Evolutionary conservation across 2,797 vertebrate genomes (phyloP).

Genomic region (Ctenochaetus hawaiiensis): DNA sequence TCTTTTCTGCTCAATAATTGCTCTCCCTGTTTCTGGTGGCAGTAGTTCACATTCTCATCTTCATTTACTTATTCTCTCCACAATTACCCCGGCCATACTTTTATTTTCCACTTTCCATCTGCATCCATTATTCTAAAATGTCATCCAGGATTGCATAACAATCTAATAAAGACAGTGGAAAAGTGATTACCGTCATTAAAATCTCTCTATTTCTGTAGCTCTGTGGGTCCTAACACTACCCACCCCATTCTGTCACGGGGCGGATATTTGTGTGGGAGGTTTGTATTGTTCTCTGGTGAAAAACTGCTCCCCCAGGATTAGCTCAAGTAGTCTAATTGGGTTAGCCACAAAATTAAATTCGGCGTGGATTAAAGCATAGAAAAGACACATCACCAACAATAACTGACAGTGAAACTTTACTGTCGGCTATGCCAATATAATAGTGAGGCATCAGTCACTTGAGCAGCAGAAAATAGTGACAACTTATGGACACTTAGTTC

Average conservation of each 20-base stretch:
- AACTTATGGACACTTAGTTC: conserved; percentile 16
- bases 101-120: conserved; percentile 41
- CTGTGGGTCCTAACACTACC: conserved; percentile 62
- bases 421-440: conserved; percentile 33
- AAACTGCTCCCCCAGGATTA: conserved; percentile 70
- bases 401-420: conserved; percentile 31
- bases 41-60: conserved; percentile 35
- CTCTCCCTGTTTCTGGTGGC: conserved; percentile 21
- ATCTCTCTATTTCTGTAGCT: conserved; percentile 64
- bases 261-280: conserved; percentile 73
- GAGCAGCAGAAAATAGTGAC: conserved; percentile 10
- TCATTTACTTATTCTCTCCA: conserved; percentile 37
- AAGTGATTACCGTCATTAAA: conserved; percentile 70
- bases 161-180: conserved; percentile 74
- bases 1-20: conserved; percentile 40
- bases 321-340: conserved; percentile 69
- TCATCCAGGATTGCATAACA: conserved; percentile 68
- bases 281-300: conserved; percentile 75
- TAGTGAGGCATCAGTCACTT: conserved; percentile 10
- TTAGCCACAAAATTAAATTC: conserved; percentile 66
- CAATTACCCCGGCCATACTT: conserved; percentile 36
- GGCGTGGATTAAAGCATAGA: conserved; percentile 61
- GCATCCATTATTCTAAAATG: conserved; percentile 68
- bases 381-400: conserved; percentile 31
- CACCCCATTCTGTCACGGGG: conserved; percentile 70